Base-by-base conservation (phyloP, 1,140 invertebrate genomes). In the Saccostrea echinata region DNA sequence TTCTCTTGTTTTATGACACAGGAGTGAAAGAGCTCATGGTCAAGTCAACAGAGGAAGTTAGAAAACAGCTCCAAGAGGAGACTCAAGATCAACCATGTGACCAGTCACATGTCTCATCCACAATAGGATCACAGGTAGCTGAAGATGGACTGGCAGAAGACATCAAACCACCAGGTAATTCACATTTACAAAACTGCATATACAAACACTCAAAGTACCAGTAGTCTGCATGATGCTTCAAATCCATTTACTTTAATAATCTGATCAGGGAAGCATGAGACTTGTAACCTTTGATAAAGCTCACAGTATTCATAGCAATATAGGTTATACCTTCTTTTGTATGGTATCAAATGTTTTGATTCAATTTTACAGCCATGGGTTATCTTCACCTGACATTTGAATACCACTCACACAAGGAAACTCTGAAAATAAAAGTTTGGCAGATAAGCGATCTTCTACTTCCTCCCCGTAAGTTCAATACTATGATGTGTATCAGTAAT, bases 331-430 rank as follows among this genome's bases (percentile, higher is more conserved):
- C 9, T 43, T 43, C 43, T 8, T 43, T 43, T 43, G 16, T 61
- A 21, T 18, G 21, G 18, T 61, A 61, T 61, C 18, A 61, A 61
- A 21, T 3, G 55, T 61, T 61, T n/a, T 61, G n/a, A 21, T 6
- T 21, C 8, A 21, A 30, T 30, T 83, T 92, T 89, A 35, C 92
- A 94, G 94, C 88, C 30, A 88, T 93, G 55, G 94, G 93, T 24
- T 88, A 92, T 64, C 84, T 94, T 12, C 94, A 94, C 43, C 57
- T 94, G 89, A 93, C 93, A 30, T 94, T 94, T 91, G 94, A 94
- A 84, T 94, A 94, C 88, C 92, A 94, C 88, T 71, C 90, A n/a
- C 88, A 92, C 27, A 93, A 94, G 86, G 87, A n/a, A 12, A 89
- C 85, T 12, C 64, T 94, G 68, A 94, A 93, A 86, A 91, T 94